Conservation (phyloP, 2,888 invertebrate species). For the Clunio marinus region DNA sequence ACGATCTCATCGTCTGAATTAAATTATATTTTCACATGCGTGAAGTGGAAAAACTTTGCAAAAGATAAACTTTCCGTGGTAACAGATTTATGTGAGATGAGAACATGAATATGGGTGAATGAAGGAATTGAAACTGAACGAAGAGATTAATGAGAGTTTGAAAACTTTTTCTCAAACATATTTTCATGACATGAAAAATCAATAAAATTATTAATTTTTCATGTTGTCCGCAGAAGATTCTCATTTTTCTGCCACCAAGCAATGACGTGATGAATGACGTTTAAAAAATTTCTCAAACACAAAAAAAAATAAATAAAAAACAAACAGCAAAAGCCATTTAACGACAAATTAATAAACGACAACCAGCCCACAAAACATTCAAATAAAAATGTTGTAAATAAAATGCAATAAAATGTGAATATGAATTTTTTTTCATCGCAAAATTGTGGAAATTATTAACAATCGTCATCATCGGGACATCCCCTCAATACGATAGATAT, state of each 20-base stretch:
- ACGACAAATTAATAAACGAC: slow-evolving; percentile 33
- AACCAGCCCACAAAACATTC: slow-evolving; percentile 33
- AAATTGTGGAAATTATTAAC: background rate
- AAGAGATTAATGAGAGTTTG: background rate
- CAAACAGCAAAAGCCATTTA: slow-evolving; percentile 13
- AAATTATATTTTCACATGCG: slow-evolving; percentile 5
- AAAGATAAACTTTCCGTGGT: background rate
- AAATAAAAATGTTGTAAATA: background rate
- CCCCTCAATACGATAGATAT: slow-evolving; percentile 29
- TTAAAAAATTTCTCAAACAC: background rate
- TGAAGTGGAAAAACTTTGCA: background rate
- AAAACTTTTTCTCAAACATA: background rate
- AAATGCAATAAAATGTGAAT: slow-evolving; percentile 5
- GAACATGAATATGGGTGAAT: no score
- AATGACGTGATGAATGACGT: background rate
- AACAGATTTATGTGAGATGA: background rate
- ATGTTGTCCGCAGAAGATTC: background rate
- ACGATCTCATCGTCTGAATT: slow-evolving; percentile 3
- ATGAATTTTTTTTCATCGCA: slow-evolving; percentile 17
- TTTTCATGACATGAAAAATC: background rate
- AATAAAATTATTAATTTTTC: background rate
- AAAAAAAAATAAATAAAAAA: background rate
- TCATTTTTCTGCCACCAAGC: no score
- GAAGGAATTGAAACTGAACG: no score
- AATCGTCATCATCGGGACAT: background rate